Conservation (phyloP, 2,888 invertebrate genomes). For the Acanthococcus lagerstroemiae region DNA sequence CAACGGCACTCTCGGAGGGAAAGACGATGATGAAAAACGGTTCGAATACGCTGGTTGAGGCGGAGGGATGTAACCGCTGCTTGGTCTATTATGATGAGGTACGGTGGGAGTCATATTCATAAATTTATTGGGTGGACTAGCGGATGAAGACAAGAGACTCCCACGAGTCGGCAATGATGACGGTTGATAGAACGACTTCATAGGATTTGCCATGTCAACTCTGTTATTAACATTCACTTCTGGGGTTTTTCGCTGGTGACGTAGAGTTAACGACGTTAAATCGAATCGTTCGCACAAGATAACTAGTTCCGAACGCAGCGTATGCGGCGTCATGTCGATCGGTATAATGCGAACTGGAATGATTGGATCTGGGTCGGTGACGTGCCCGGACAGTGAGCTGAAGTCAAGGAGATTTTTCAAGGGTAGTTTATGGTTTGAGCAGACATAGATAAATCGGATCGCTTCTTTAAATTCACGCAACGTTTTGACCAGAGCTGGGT, state of each 20-base stretch:
- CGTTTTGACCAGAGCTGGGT: constrained; percentile 42
- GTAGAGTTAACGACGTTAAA: background rate
- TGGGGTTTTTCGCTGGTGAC: constrained; percentile 10
- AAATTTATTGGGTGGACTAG: constrained; percentile 2
- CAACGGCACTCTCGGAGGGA: constrained; percentile 15
- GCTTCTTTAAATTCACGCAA: constrained; percentile 45
- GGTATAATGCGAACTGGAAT: constrained; percentile 46
- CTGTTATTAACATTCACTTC: constrained; percentile 5
- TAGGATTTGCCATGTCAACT: background rate
- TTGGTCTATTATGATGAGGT: constrained; percentile 11
- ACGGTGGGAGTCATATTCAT: background rate
- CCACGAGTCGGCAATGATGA: constrained; percentile 3
- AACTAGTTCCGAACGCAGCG: constrained; percentile 51
- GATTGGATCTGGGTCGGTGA: constrained; percentile 46
- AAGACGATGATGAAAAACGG: constrained; percentile 12
- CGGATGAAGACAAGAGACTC: background rate
- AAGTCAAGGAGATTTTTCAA: constrained; percentile 46
- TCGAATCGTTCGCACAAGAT: constrained; percentile 43
- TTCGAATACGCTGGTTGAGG: background rate
- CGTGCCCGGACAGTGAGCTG: constrained; percentile 33
- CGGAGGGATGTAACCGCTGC: background rate
- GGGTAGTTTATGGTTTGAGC: constrained; percentile 48
- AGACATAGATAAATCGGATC: constrained; percentile 48
- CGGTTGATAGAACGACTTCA: background rate
- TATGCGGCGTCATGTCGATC: constrained; percentile 54